Evolutionary conservation across 92 coral and sea anemone species (phyloP), one percentile per base, ranked within the genome.

Genomic region (Bergia sp.): DNA sequence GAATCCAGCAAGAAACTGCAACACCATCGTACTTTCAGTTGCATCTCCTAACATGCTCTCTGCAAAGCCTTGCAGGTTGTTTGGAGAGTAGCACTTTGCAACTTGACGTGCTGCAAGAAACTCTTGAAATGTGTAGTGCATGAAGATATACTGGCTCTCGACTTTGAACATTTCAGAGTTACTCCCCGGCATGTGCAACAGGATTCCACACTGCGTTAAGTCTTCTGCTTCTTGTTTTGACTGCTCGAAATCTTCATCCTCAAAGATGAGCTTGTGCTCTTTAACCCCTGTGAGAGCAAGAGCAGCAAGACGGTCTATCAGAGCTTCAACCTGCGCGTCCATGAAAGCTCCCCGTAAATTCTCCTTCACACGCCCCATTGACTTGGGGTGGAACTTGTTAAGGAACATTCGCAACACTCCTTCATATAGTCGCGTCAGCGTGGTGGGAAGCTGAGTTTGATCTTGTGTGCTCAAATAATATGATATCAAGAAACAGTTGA

Each of bases 61-160:
- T 4, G 67, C 38, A 71, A 84, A 67, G 21, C 72, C 87, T 47
- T 37, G 65, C 9, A 84, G 67, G 66, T 38, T 69, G 44, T 36
- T 43, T 47, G 40, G 79, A 29, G 87, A 84, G 77, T 45, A 84
- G 55, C 11, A 69, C 77, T 84, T 84, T 3, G 77, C 87, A 84
- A 84, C 55, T 12, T 71, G 64, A 20, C 87, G 50, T 50, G 87
- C 87, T 43, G 87, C 87, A 45, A 84, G 87, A 79, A 45, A 84
- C 36, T 84, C 87, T 67, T 84, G 87, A 84, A 84, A 84, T 1
- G 87, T 84, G 87, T 84, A 84, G 65, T 84, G 87, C 43, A 49
- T 29, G 79, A 84, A 84, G 78, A 72, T 84, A 55, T 84, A 84
- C 67, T 84, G 87, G 66, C 79, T 84, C 77, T 84, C 87, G 11